Conservation (phyloP, 1,140 invertebrate genomes). For the Globodera ellingtonae region DNA sequence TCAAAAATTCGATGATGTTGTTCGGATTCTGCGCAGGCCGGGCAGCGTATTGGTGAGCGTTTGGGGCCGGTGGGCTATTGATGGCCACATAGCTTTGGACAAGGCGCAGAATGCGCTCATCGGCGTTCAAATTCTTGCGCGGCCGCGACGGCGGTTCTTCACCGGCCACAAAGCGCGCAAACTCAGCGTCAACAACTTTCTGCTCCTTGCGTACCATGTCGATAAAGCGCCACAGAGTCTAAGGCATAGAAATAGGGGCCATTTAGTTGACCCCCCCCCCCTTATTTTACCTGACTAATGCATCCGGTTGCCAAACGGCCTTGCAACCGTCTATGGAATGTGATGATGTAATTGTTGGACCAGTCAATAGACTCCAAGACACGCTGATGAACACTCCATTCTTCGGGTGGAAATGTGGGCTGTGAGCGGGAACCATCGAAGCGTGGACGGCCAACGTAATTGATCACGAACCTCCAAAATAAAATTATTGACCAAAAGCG, state of each 20-base stretch:
- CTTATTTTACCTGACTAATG: not conserved
- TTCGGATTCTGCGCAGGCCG: constrained; percentile 11
- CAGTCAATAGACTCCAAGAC: not conserved
- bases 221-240: constrained; percentile 6
- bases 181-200: constrained; percentile 3
- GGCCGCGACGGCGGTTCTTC: constrained; percentile 4
- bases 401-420: constrained; percentile 13
- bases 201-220: constrained; percentile 24
- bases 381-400: constrained; percentile 27
- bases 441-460: constrained; percentile 20
- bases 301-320: not conserved
- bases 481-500: not conserved
- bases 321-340: constrained; percentile 15
- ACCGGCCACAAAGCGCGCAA: constrained; percentile 14
- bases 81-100: constrained; percentile 14
- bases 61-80: not conserved
- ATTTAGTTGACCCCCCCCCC: too few relatives aligned
- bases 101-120: constrained; percentile 8
- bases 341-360: not conserved
- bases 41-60: constrained; percentile 9
- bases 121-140: constrained; percentile 1
- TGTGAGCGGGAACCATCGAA: constrained; percentile 17
- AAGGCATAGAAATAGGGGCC: too few relatives aligned
- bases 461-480: constrained; percentile 9
- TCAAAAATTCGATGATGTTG: constrained; percentile 19